A percentile compares a stretch with the other conserved stretches of the same genome.
Conservation (phyloP, 1,140 invertebrate genomes). For the Drosophila teissieri region DNA sequence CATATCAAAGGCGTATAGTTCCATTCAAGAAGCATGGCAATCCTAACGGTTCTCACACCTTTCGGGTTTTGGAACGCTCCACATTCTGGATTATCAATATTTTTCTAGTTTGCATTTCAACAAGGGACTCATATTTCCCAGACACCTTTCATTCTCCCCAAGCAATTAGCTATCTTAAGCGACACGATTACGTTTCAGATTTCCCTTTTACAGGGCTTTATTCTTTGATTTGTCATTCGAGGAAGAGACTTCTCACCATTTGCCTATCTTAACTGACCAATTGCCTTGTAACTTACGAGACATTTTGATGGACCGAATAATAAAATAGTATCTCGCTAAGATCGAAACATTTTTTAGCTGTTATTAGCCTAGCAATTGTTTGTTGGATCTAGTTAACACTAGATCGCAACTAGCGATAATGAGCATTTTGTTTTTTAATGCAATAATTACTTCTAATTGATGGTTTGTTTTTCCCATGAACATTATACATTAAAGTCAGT, state of each 20-base stretch:
- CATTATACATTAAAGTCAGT: neutral
- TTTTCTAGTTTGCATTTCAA: conserved; percentile 56
- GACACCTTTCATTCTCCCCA: conserved; percentile 6
- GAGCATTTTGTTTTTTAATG: neutral
- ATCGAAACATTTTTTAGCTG: neutral
- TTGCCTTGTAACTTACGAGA: conserved; percentile 8
- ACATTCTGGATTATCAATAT: conserved; percentile 44
- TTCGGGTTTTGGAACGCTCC: neutral
- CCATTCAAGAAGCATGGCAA: conserved; percentile 9
- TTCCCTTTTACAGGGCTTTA: conserved; percentile 6
- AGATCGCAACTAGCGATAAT: neutral
- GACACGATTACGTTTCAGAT: conserved; percentile 21
- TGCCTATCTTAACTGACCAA: neutral
- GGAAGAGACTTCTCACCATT: neutral
- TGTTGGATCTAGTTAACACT: neutral
- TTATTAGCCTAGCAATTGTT: neutral
- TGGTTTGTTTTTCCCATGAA: too few species aligned
- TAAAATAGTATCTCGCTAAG: neutral
- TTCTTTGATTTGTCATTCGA: neutral
- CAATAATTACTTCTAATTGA: neutral
- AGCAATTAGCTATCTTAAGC: conserved; percentile 40
- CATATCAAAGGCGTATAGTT: conserved; percentile 25
- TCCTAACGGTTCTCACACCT: conserved; percentile 60
- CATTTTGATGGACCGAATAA: neutral
- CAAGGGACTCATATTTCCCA: neutral